phyloP scores from a whole-genome alignment of 2,888 invertebrate species.

The Phania funesta region DNA sequence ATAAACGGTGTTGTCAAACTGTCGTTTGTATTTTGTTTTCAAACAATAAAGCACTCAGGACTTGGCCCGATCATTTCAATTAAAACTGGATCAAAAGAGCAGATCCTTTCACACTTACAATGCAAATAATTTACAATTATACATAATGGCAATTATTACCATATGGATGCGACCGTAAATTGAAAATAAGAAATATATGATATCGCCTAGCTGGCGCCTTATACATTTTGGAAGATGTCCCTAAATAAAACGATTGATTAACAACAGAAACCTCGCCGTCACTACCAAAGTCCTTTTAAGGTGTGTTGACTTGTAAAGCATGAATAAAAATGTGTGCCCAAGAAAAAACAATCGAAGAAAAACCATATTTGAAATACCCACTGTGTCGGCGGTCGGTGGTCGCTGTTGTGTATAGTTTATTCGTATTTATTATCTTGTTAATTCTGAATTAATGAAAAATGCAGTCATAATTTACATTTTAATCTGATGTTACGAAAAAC shows the following conservation, averaged over 20 bases:
- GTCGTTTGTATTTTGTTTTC: no score
- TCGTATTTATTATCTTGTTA: constrained; percentile 16
- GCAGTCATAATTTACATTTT: constrained; percentile 64
- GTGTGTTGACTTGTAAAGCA: constrained; percentile 40
- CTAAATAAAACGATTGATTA: constrained; percentile 24
- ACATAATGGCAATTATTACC: no score
- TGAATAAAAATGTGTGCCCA: background rate
- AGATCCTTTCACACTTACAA: no score
- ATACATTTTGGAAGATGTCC: constrained; percentile 12
- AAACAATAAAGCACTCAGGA: no score
- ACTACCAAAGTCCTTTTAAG: constrained; percentile 44
- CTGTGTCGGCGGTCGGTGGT: constrained; percentile 68
- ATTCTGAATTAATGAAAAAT: constrained; percentile 60
- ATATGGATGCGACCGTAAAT: no score
- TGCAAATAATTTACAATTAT: no score
- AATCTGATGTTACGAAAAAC: constrained; percentile 61
- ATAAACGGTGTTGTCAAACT: no score
- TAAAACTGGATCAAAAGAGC: no score
- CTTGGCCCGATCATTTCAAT: no score
- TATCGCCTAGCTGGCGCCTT: constrained; percentile 43
- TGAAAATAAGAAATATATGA: background rate
- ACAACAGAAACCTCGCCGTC: background rate
- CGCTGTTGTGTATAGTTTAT: constrained; percentile 66
- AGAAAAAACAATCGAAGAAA: background rate
- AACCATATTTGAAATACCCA: constrained; percentile 1